A percentile compares a stretch with the other conserved stretches of the same genome.
Conservation (phyloP, 2,888 invertebrate genomes). For the Chymomyza caudatula region DNA sequence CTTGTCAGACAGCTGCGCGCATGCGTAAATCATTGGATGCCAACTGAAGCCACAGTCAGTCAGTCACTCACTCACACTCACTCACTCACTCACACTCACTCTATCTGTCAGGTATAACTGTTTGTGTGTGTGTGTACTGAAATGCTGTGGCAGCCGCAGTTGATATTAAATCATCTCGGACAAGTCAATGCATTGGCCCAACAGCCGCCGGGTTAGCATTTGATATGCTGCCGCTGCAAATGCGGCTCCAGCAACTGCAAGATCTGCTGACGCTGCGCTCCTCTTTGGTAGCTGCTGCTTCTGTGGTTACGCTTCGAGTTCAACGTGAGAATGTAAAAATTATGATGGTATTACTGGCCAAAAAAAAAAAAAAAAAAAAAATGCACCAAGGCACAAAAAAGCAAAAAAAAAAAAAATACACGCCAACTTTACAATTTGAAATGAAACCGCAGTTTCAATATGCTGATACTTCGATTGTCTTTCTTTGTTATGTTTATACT, state of each 20-base stretch:
- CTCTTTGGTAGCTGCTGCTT: conserved; percentile 12
- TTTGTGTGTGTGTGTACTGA: not conserved
- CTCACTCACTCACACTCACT: not conserved
- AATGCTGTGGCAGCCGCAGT: conserved; percentile 9
- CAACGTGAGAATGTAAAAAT: conserved; percentile 45
- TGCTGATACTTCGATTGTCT: not conserved
- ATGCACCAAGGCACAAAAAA: not conserved
- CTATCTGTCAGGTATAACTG: not conserved
- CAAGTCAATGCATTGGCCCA: conserved; percentile 2
- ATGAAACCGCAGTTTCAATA: not conserved
- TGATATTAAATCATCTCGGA: conserved; percentile 59
- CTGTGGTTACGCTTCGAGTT: conserved; percentile 49
- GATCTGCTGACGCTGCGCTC: conserved; percentile 13
- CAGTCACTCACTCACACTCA: not conserved
- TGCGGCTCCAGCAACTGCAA: conserved; percentile 9
- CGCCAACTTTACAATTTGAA: not conserved
- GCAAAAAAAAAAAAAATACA: no score
- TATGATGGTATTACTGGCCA: not conserved
- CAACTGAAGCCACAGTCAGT: not conserved
- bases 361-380: not conserved
- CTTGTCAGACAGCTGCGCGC: not conserved
- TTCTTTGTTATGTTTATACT: not conserved
- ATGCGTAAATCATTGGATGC: not conserved
- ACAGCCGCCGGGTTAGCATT: conserved; percentile 10
- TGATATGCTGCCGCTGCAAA: not conserved